Percentiles rank a stretch among this genome's conserved stretches.
These are phyloP conservation scores for Etia nguti DNA, from an alignment of 2,113 vertebrate genomes.

Conservation along the genomic window DNA sequence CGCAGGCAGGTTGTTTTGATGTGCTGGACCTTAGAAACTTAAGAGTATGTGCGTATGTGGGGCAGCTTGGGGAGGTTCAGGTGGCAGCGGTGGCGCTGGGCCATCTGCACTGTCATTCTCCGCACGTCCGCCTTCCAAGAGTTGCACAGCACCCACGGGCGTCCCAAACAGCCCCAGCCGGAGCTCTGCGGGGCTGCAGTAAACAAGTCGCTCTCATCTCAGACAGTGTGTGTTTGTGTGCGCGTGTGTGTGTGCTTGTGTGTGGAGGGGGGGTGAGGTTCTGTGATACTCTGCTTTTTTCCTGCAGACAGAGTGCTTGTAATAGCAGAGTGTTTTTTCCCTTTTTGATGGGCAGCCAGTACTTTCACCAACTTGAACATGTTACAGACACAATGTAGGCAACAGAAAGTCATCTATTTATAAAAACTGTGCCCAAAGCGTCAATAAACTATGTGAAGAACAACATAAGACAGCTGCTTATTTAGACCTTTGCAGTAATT, in stretches of 20 bases:
- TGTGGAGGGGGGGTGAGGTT: background rate
- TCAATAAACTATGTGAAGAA: background rate
- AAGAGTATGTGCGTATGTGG: background rate
- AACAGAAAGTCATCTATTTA: background rate
- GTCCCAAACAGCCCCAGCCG: conserved; percentile 58
- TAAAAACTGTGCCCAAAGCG: background rate
- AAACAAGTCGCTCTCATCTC: conserved; percentile 59
- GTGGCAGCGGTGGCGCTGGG: conserved; percentile 40
- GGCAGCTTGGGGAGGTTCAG: conserved; percentile 42
- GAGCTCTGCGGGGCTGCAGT: conserved; percentile 43
- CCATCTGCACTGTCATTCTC: conserved; percentile 66
- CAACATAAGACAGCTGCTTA: background rate
- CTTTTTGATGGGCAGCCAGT: background rate
- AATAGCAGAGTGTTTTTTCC: background rate
- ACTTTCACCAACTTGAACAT: background rate
- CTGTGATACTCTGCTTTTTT: conserved; percentile 15
- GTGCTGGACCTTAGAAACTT: conserved; percentile 39
- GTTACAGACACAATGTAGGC: background rate
- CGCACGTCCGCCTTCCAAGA: conserved; percentile 49
- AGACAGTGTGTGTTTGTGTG: background rate
- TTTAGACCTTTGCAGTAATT: background rate
- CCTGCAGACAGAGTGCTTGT: background rate
- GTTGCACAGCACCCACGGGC: conserved; percentile 42
- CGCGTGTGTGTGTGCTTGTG: background rate
- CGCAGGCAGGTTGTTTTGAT: conserved; percentile 55